Evolutionary conservation across 2,888 invertebrate genomes (phyloP).

Genomic region (Cheilosia vernalis): DNA sequence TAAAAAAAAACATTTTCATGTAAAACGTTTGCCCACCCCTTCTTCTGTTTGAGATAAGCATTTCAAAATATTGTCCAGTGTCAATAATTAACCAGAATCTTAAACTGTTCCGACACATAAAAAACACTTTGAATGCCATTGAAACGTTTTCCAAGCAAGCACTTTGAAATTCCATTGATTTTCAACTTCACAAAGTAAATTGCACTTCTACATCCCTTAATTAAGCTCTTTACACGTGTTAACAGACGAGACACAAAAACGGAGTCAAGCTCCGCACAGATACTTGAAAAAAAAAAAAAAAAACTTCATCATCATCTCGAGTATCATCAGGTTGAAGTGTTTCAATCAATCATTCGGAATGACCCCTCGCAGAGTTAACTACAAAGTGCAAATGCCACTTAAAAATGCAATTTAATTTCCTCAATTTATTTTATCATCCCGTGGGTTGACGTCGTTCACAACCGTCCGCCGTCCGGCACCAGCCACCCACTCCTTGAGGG

Average conservation of each 20-base stretch:
- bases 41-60: too few species aligned
- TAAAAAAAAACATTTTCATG: too few species aligned
- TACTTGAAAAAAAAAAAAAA: constrained; percentile 57
- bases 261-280: neutral
- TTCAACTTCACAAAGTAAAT: neutral
- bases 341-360: constrained; percentile 73
- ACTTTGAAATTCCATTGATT: neutral
- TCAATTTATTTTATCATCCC: constrained; percentile 74
- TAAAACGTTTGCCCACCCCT: too few species aligned
- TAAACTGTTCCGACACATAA: too few species aligned
- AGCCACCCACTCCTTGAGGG: constrained; percentile 43
- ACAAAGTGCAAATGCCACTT: constrained; percentile 74
- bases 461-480: neutral
- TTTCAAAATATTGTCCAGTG: too few species aligned
- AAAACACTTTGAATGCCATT: too few species aligned
- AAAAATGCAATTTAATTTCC: constrained; percentile 76
- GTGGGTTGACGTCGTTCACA: constrained; percentile 54
- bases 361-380: constrained; percentile 70
- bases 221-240: constrained; percentile 13
- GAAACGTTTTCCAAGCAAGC: neutral
- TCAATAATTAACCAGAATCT: too few species aligned
- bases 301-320: constrained; percentile 58
- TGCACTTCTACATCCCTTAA: constrained; percentile 16
- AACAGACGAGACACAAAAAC: neutral
- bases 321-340: constrained; percentile 62